phyloP scores from a whole-genome alignment of 2,113 vertebrate genomes.

The Rhabdornis inornatus region DNA sequence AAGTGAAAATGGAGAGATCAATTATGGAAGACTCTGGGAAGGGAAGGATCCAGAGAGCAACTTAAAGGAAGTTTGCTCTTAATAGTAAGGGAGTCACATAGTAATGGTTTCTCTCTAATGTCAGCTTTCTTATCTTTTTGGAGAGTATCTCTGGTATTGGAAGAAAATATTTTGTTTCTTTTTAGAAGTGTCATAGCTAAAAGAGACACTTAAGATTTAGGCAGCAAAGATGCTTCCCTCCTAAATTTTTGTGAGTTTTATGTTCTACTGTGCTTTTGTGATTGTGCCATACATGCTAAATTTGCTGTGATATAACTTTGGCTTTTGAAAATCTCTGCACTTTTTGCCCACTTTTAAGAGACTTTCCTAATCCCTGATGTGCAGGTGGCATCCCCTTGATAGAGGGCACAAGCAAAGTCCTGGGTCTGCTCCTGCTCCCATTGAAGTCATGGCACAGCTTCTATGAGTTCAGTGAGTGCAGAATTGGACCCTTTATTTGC shows the following conservation, averaged over 20 bases:
- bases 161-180: background rate
- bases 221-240: background rate
- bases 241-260: slow-evolving; percentile 15
- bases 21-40: background rate
- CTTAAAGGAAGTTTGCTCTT: background rate
- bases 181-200: slow-evolving; percentile 1
- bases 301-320: slow-evolving; percentile 39
- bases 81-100: background rate
- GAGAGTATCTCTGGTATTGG: background rate
- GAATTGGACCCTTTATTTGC: slow-evolving; percentile 65
- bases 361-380: slow-evolving; percentile 59
- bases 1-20: background rate
- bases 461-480: slow-evolving; percentile 67
- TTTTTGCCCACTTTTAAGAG: slow-evolving; percentile 53
- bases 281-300: slow-evolving; percentile 34
- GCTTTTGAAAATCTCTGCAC: slow-evolving; percentile 40
- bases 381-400: slow-evolving; percentile 54
- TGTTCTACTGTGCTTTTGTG: slow-evolving; percentile 40
- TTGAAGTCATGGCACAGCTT: slow-evolving; percentile 61
- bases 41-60: background rate
- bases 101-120: background rate
- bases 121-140: background rate
- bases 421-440: slow-evolving; percentile 66
- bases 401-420: slow-evolving; percentile 50
- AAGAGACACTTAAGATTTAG: background rate